Base-by-base conservation (phyloP, 2,797 vertebrate species). In the Pteronotus mesoamericanus region DNA sequence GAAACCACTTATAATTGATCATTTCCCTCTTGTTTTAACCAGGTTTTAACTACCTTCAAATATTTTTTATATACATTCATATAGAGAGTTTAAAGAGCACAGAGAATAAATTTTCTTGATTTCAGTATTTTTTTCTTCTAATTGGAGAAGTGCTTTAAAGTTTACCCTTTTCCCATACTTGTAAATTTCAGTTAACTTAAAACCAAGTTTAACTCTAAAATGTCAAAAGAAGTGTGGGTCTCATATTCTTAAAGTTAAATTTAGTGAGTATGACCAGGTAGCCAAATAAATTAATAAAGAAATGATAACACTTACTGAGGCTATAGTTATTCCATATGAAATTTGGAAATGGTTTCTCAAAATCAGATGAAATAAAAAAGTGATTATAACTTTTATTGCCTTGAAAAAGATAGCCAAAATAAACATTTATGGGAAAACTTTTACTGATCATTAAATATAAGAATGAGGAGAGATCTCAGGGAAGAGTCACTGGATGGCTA, bases 141-240 rank as follows among this genome's bases (percentile, higher is more conserved):
- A 77, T 75, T 69, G 82, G 42, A 94, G 9, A 75, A 86, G 15
- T 42, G 18, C 3, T 34, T 94, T 46, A 74, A 37, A 22, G 9
- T 42, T 80, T 75, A 82, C 26, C 18, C 9, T 75, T 46, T 57
- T 69, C 6, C 16, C 2, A 80, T 72, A 51, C 15, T 5, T 80
- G 14, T 24, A 1, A 1, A 46, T 74, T 74, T 83, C 59, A 22
- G 24, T 53, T 91, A 89, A 91, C 48, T n/a, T 91, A 69, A 88
- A 95, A n/a, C 32, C 1, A 59, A 29, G 9, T 85, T 39, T 80
- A 90, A 57, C 22, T 95, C 48, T 84, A 89, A 94, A 93, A 86
- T 92, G n/a, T 48, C 37, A 80, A 86, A 84, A 89, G 29, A 53
- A 96, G 71, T 86, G 39, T 69, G 14, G 9, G 6, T 74, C 22